Evolutionary conservation across 2,113 vertebrate genomes (phyloP), one percentile per base, ranked within the genome.

Genomic region (Varanus komodoensis): DNA sequence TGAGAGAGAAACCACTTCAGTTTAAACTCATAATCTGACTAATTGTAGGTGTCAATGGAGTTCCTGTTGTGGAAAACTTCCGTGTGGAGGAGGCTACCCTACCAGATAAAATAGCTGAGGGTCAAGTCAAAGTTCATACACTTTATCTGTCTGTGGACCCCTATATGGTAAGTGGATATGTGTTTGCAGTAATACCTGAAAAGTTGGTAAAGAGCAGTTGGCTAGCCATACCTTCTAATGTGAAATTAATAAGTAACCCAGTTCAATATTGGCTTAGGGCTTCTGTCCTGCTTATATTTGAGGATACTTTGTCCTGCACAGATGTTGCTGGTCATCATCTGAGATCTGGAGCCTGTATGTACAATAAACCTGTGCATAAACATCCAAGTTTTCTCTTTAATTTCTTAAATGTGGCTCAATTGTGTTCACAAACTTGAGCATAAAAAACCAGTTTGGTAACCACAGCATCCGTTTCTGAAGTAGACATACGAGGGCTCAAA

Each of bases 81-180:
- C 96, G 93, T 12, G 80, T 98, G 77, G 98, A 99, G 88, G 97
- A 98, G 89, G 92, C 91, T n/a, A 96, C 78, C 64, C 94, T 99
- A 84, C 61, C 95, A 29, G 94, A 97, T 82, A 96, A 92, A 1
- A 89, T 99, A 86, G 94, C 93, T 50, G 96, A 94, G 0, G 98
- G 98, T 77, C 97, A 99, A 87, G 98, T 98, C 48, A 93, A 95
- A 80, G 97, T 98, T 89, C 97, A 96, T 96, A 99, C 99, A 14
- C 95, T 98, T n/a, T 99, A 97, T 94, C 98, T 99, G 17, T 99
- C 99, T 85, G 99, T 99, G 93, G 99, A 99, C 93, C 99, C 99
- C 27, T 99, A 99, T 94, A 99, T 99, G 99, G 99, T 99, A 97
- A 92, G 97, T 95, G 82, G 27, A 71, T 19, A 21, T 74, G 54